phyloP scores from a whole-genome alignment of 2,888 invertebrate genomes.

The Zelleria hepariella region DNA sequence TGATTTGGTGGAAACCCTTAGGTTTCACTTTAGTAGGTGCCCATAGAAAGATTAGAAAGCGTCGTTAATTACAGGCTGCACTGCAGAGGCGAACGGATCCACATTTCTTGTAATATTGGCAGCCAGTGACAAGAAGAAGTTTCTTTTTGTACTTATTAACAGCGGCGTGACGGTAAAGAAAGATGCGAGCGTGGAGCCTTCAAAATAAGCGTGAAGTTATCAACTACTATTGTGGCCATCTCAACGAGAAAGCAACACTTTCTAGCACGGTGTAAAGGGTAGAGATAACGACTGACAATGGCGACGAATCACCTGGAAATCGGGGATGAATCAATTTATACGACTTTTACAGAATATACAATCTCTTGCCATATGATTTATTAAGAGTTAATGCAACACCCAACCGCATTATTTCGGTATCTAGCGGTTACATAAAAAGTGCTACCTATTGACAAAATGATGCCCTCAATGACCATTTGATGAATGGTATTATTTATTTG shows the following conservation, averaged over 20 bases:
- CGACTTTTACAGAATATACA: not conserved
- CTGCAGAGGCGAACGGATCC: slow-evolving; percentile 1
- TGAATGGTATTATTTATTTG: too few relatives aligned
- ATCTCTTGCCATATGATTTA: not conserved
- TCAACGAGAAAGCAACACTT: slow-evolving; percentile 53
- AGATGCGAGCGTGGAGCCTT: slow-evolving; percentile 24
- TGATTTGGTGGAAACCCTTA: not conserved
- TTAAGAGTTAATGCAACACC: not conserved
- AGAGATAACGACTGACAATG: slow-evolving; percentile 35
- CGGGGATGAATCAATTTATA: slow-evolving; percentile 20
- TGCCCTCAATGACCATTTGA: not conserved
- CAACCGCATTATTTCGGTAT: not conserved
- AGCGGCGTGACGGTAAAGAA: slow-evolving; percentile 4
- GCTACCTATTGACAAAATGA: not conserved
- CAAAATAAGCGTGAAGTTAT: slow-evolving; percentile 41
- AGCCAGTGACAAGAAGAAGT: slow-evolving; percentile 20
- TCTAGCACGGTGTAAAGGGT: slow-evolving; percentile 45
- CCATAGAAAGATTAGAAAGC: slow-evolving; percentile 15
- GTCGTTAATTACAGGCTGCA: slow-evolving; percentile 18
- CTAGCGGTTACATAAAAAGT: not conserved
- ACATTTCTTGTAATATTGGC: slow-evolving; percentile 12
- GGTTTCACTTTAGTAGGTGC: not conserved
- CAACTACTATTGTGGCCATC: slow-evolving; percentile 32
- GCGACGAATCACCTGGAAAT: slow-evolving; percentile 11
- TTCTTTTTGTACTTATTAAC: slow-evolving; percentile 15